Evolutionary conservation across 2,797 vertebrate genomes (phyloP).

Genomic region (Vultur gryphus): DNA sequence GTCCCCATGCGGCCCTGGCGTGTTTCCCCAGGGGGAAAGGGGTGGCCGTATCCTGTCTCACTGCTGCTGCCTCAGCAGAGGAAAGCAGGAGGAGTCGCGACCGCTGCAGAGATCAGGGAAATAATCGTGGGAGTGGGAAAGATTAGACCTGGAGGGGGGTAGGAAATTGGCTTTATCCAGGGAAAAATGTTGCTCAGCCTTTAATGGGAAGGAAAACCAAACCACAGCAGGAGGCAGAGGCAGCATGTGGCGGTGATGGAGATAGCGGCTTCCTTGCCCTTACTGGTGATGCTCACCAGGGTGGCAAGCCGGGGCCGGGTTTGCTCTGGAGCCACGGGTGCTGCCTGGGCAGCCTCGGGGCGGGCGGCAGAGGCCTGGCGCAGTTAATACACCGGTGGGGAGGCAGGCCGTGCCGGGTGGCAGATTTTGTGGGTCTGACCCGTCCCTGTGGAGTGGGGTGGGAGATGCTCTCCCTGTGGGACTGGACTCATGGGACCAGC

Average conservation of each 20-base stretch:
- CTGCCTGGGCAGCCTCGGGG: neutral
- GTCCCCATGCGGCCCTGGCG: fast-evolving
- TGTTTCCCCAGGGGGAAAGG: neutral
- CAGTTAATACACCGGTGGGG: neutral
- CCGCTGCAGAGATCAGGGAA: neutral
- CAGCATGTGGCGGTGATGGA: fast-evolving
- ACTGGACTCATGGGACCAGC: neutral
- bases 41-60: neutral
- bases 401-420: fast-evolving
- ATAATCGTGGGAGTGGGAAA: neutral
- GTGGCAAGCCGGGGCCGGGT: neutral
- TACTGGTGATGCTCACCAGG: neutral
- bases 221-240: fast-evolving
- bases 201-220: neutral
- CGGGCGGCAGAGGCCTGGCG: neutral
- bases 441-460: no score
- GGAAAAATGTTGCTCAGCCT: neutral
- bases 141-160: neutral
- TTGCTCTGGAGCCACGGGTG: neutral
- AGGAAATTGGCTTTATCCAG: neutral
- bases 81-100: neutral
- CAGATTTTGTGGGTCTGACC: neutral
- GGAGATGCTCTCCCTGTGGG: neutral
- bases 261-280: fast-evolving
- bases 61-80: neutral